Percentiles rank a stretch among this genome's conserved stretches.
Evolutionary conservation across 2,888 invertebrate genomes (phyloP).

Genomic region (Lucinisca nassula): DNA sequence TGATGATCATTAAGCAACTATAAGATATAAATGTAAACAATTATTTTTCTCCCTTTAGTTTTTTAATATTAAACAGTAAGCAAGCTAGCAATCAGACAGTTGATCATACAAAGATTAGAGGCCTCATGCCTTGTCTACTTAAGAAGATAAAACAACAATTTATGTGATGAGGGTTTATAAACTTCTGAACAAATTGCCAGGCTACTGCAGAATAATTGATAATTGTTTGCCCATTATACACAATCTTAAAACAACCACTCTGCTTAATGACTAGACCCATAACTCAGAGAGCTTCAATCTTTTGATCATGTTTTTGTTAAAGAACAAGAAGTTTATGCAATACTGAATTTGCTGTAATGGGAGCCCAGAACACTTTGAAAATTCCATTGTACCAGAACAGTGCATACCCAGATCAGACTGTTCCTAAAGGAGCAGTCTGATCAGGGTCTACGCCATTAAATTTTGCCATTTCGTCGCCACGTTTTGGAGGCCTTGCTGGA

Average conservation of each 20-base stretch:
- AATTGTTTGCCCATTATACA: conserved; percentile 6
- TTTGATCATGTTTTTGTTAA: background rate
- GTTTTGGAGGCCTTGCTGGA: too few species aligned
- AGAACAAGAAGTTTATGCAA: background rate
- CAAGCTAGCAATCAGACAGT: background rate
- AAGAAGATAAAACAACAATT: background rate
- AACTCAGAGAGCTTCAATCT: background rate
- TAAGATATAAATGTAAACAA: too few species aligned
- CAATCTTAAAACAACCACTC: conserved; percentile 9
- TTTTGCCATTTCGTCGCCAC: too few species aligned
- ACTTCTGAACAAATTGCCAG: background rate
- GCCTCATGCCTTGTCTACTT: conserved; percentile 5
- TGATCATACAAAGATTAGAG: background rate
- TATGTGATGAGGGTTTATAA: background rate
- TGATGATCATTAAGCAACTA: too few species aligned
- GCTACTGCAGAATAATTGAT: background rate
- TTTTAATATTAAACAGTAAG: background rate
- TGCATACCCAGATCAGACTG: too few species aligned
- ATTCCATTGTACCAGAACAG: too few species aligned
- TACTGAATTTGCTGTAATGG: too few species aligned
- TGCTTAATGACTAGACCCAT: background rate
- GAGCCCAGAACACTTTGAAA: too few species aligned
- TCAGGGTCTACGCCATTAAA: too few species aligned
- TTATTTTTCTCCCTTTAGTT: too few species aligned
- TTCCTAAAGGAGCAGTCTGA: too few species aligned